Conservation (phyloP, 1,140 invertebrate genomes). For the Drosophila auraria region DNA sequence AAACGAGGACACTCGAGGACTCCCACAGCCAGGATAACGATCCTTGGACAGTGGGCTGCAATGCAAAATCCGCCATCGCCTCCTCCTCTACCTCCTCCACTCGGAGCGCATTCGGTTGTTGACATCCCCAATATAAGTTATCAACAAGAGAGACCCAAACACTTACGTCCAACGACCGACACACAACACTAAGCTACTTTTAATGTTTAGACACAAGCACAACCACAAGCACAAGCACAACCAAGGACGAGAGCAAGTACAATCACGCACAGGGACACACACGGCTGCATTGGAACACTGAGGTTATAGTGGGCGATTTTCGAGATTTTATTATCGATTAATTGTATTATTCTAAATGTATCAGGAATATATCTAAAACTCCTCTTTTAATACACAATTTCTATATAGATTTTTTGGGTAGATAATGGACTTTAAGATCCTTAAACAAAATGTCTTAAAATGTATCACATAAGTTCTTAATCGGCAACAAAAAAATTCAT, state of each 20-base stretch:
- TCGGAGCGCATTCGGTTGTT: conserved; percentile 50
- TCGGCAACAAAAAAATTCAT: no score
- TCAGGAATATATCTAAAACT: no score
- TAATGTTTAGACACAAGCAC: conserved; percentile 59
- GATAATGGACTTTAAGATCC: no score
- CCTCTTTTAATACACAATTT: no score
- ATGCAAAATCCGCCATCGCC: conserved; percentile 32
- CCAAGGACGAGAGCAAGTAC: conserved; percentile 16
- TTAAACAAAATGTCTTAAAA: no score
- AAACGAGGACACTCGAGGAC: conserved; percentile 18
- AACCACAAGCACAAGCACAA: conserved; percentile 17
- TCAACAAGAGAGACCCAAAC: conserved; percentile 48
- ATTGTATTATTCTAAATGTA: neutral
- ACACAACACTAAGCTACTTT: conserved; percentile 64
- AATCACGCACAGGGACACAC: conserved; percentile 21
- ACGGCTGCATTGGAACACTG: conserved; percentile 7
- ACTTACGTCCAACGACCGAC: conserved; percentile 47
- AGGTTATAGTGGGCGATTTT: no score
- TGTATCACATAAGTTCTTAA: no score
- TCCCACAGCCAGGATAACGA: conserved; percentile 31
- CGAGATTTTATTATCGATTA: neutral
- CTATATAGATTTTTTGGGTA: no score
- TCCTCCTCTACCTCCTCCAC: neutral
- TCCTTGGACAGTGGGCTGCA: conserved; percentile 30
- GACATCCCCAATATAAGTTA: conserved; percentile 58